phyloP scores from a whole-genome alignment of 2,888 invertebrate species.

The Rhamnusium bicolor region DNA sequence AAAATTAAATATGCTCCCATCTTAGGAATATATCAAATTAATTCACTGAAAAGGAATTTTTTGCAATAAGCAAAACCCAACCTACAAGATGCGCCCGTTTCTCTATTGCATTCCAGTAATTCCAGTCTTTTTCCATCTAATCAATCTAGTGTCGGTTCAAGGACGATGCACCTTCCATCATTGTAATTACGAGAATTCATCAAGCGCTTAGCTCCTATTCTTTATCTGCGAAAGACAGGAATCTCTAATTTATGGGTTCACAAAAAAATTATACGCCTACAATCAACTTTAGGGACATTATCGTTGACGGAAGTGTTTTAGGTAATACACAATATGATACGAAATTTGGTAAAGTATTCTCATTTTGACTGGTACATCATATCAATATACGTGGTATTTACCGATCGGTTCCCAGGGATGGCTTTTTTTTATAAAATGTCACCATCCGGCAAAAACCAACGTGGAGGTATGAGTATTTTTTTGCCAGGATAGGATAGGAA shows the following conservation, averaged over 20 bases:
- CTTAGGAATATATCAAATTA: neutral
- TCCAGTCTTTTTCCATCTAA: constrained; percentile 40
- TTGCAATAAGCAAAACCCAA: neutral
- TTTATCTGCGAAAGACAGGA: constrained; percentile 31
- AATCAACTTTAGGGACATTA: neutral
- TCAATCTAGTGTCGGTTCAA: constrained; percentile 49
- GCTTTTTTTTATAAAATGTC: too few relatives aligned
- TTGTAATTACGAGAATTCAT: constrained; percentile 55
- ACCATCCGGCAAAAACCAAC: too few relatives aligned
- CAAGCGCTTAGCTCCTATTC: constrained; percentile 26
- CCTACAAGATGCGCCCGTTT: neutral
- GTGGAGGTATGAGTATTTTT: too few relatives aligned
- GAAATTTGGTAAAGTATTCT: neutral
- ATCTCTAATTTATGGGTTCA: constrained; percentile 34
- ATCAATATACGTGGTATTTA: neutral
- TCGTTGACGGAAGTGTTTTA: neutral
- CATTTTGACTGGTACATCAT: neutral
- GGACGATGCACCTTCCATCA: constrained; percentile 53
- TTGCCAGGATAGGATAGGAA: too few relatives aligned
- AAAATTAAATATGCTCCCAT: neutral
- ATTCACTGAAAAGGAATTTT: neutral
- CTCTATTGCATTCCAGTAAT: constrained; percentile 5
- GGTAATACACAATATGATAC: neutral
- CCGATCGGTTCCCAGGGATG: too few relatives aligned
- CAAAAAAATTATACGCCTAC: constrained; percentile 12